These are phyloP conservation scores for Varanus salvator DNA, from an alignment of 2,113 vertebrate species.

Conservation along the genomic window DNA sequence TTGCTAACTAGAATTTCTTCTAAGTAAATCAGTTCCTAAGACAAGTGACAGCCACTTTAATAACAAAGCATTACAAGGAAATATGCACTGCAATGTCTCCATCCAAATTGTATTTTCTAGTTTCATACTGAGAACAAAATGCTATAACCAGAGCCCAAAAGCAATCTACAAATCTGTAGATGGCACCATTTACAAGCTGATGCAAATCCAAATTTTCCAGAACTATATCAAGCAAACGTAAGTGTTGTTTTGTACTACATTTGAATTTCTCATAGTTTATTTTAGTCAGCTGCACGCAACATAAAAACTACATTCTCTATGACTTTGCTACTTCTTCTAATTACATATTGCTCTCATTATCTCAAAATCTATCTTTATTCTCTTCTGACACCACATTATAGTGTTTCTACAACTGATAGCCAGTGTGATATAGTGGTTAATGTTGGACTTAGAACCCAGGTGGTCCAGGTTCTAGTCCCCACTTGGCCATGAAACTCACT, in stretches of 20 bases:
- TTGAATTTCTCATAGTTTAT: not conserved
- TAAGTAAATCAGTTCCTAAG: not conserved
- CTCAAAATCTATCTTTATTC: not conserved
- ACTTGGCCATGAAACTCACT: too few species aligned
- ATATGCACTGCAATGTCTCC: not conserved
- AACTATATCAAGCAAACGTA: not conserved
- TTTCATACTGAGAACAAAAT: not conserved
- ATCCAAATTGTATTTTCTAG: not conserved
- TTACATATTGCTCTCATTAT: not conserved
- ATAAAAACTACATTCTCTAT: not conserved
- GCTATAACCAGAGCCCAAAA: not conserved
- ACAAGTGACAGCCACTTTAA: not conserved
- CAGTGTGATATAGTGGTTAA: too few species aligned
- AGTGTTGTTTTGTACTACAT: not conserved
- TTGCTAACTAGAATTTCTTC: not conserved
- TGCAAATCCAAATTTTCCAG: not conserved
- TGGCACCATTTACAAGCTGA: not conserved
- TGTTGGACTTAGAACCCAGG: too few species aligned
- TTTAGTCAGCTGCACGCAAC: not conserved
- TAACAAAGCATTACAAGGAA: not conserved
- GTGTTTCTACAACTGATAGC: not conserved
- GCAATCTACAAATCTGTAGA: not conserved
- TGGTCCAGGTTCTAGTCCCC: too few species aligned
- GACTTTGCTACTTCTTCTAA: not conserved
- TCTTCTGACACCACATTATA: not conserved